Evolutionary conservation across 1,140 invertebrate genomes (phyloP), one percentile per base, ranked within the genome.

Genomic region (Tribolium castaneum): DNA sequence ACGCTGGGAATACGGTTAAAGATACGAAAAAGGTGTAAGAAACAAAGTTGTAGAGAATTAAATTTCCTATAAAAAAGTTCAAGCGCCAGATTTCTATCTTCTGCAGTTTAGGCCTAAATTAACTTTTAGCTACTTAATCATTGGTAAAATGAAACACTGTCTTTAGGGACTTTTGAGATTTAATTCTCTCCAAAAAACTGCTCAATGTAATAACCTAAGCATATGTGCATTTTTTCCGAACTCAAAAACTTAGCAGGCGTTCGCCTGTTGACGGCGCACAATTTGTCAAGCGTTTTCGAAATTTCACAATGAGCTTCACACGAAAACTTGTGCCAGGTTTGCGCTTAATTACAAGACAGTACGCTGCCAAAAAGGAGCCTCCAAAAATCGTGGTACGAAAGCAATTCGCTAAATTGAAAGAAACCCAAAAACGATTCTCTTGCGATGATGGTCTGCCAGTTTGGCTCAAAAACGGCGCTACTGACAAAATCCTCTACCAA

Each of bases 401-500:
- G 10, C 25, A 14, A 14, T 66, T 66, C 12, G 30, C 10, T 7
- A 66, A 66, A 35, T 30, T 66, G 34, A 66, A 66, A 22, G 25
- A 35, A 35, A 66, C 9, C 5, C 59, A 66, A 13, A 66, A 66
- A 14, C 34, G 13, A 14, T 66, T 66, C 10, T 3, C 10, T 35
- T 25, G 25, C 3, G 59, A 66, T 7, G 59, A 66, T 39, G 19
- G 19, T 2, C 1, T 66, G 5, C 59, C 59, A 14, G 30, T 66
- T 16, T 66, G n/a, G n/a, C 30, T 66, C 2, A 66, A 66, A 66
- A 35, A 35, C 6, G 59, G 59, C 6, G 6, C 30, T 6, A 10
- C 25, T 35, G 59, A 66, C 7, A 66, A 30, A 66, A n/a, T 66
- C 34, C 25, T 66, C 4, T 66, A 66, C 14, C 59, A 66, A 14